phyloP scores from a whole-genome alignment of 1,140 invertebrate genomes.

The Bicyclus anynana region DNA sequence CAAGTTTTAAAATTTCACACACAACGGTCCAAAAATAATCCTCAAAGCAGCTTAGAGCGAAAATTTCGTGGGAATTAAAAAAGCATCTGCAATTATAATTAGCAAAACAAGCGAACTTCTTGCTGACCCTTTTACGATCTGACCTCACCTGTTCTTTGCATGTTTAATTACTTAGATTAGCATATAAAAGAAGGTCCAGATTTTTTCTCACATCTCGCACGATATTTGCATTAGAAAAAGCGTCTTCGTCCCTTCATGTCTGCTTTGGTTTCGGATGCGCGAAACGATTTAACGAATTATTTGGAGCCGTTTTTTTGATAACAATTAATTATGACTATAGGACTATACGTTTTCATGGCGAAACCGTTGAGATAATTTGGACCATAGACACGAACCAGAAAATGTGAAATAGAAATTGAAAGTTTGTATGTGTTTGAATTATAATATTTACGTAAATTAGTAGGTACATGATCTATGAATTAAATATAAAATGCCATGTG shows the following conservation, averaged over 20 bases:
- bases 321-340: too few relatives aligned
- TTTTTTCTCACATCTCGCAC: slow-evolving; percentile 32
- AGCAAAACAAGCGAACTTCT: slow-evolving; percentile 14
- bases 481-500: too few relatives aligned
- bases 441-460: too few relatives aligned
- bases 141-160: slow-evolving; percentile 52
- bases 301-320: background rate
- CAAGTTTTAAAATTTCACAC: background rate
- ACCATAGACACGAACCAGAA: too few relatives aligned
- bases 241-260: slow-evolving; percentile 5
- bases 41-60: background rate
- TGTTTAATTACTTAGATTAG: slow-evolving; percentile 34
- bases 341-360: too few relatives aligned
- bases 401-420: too few relatives aligned
- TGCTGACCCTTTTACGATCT: slow-evolving; percentile 40
- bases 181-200: slow-evolving; percentile 28
- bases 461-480: too few relatives aligned
- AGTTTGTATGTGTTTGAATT: too few relatives aligned
- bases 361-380: too few relatives aligned
- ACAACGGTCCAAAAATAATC: background rate
- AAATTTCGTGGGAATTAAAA: slow-evolving; percentile 36
- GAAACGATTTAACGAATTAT: slow-evolving; percentile 21
- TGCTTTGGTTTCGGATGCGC: slow-evolving; percentile 8
- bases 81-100: slow-evolving; percentile 37
- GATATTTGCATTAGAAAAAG: slow-evolving; percentile 24